Evolutionary conservation across 2,888 invertebrate genomes (phyloP).

Genomic region (Lepidocyrtoides sp.): DNA sequence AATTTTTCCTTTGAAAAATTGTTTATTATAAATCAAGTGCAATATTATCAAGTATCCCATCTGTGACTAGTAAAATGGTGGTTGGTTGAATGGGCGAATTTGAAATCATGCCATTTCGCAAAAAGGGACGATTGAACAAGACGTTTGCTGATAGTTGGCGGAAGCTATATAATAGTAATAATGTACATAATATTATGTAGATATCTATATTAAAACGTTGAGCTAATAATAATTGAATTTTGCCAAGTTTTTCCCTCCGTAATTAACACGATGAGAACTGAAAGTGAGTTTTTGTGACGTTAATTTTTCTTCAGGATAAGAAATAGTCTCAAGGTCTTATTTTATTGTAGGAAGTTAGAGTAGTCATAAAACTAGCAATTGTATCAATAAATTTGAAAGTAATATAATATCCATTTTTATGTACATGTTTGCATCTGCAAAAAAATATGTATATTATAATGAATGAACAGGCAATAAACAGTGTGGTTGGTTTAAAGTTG

Average conservation of each 20-base stretch:
- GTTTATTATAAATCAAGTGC: background rate
- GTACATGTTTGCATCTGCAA: too few species aligned
- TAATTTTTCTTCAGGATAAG: background rate
- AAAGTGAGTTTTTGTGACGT: background rate
- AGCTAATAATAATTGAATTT: conserved; percentile 23
- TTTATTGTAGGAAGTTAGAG: conserved; percentile 38
- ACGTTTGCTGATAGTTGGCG: too few species aligned
- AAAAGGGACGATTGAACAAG: too few species aligned
- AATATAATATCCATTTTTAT: background rate
- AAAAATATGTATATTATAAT: too few species aligned
- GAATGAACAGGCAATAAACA: too few species aligned
- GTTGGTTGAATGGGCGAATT: too few species aligned
- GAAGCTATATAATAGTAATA: background rate
- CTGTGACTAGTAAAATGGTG: too few species aligned
- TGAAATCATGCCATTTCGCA: too few species aligned
- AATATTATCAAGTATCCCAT: too few species aligned
- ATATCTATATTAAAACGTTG: background rate
- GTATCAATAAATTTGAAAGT: background rate
- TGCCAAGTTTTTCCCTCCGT: background rate
- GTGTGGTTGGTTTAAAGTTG: too few species aligned
- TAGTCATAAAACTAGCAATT: background rate
- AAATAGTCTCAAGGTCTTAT: conserved; percentile 34
- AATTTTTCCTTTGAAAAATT: background rate
- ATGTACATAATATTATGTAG: background rate
- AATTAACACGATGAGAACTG: conserved; percentile 27